Base-by-base conservation (phyloP, 2,888 invertebrate genomes). In the Amiota minor region DNA sequence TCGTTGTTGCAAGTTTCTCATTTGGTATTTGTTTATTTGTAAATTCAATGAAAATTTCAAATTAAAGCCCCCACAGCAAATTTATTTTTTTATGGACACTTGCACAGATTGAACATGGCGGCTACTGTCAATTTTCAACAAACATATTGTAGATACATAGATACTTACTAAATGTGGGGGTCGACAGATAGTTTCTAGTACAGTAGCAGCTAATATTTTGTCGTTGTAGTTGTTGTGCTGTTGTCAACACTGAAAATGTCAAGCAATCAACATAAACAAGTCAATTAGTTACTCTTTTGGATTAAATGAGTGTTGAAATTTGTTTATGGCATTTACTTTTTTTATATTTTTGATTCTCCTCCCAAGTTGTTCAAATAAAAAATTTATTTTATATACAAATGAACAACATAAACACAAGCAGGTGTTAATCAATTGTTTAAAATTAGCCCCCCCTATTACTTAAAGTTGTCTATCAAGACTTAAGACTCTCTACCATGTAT, bases 61-160 rank as follows among this genome's bases (percentile, higher is more conserved):
- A 50, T 11, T 69, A 53, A 53, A 68, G 45, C 20, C 35, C 53
- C 50, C 20, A 20, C 23, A 23, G 68, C 61, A 16, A 53, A 53
- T n/a, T 62, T 35, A 35, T 18, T 62, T 10, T 11, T 35, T 45
- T 23, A 56, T 49, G 35, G 74, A 75, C 79, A 79, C 62, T 75
- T 77, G 70, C 72, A 55, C 70, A 74, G 77, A 82, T 81, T 83
- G 73, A 82, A 80, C 68, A 74, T 76, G 76, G 77, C 79, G 56
- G 64, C 70, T 75, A 78, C 72, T 65, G 72, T 53, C 64, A 65
- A 61, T 14, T 23, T 16, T 46, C n/a, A 18, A 18, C 12, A 35
- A 35, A 10, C 45, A 64, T 23, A 35, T 35, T 35, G 35, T 35
- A 35, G 35, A 65, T 47, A 16, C 65, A 65, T 23, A 10, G 35